Evolutionary conservation across 2,113 vertebrate genomes (phyloP).

Genomic region (Sylvia atricapilla): DNA sequence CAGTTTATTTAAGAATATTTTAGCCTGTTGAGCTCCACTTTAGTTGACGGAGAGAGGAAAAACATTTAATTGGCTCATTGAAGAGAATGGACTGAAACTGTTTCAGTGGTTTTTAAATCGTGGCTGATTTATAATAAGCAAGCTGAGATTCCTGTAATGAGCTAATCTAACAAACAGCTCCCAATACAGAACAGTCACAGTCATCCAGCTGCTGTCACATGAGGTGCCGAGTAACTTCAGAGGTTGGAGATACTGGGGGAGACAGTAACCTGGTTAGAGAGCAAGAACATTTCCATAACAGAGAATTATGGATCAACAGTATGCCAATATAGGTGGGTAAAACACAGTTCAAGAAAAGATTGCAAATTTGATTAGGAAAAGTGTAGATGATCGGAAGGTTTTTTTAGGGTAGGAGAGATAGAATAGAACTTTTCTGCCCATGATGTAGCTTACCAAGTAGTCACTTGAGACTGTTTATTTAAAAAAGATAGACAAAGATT

Average conservation of each 20-base stretch:
- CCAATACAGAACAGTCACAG: neutral
- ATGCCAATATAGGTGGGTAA: neutral
- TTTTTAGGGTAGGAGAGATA: neutral
- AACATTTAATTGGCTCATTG: neutral
- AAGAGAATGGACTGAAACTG: neutral
- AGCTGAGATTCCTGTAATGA: neutral
- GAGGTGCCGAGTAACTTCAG: neutral
- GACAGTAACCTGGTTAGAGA: neutral
- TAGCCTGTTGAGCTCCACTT: neutral
- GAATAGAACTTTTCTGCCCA: neutral
- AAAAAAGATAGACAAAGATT: neutral
- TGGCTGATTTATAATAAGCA: neutral
- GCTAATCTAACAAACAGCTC: neutral
- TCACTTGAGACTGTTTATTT: neutral
- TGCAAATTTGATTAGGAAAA: neutral
- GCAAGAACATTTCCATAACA: neutral
- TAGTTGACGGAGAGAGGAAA: neutral
- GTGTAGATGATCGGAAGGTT: neutral
- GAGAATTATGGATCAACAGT: neutral
- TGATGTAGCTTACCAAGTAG: neutral
- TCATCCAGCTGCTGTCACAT: neutral
- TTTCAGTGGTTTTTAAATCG: neutral
- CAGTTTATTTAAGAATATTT: neutral
- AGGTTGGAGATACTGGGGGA: neutral
- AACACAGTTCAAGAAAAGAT: neutral